Percentiles rank a stretch among this genome's conserved stretches.
phyloP scores from a whole-genome alignment of 2,113 vertebrate genomes.

The Rutilus rutilus region DNA sequence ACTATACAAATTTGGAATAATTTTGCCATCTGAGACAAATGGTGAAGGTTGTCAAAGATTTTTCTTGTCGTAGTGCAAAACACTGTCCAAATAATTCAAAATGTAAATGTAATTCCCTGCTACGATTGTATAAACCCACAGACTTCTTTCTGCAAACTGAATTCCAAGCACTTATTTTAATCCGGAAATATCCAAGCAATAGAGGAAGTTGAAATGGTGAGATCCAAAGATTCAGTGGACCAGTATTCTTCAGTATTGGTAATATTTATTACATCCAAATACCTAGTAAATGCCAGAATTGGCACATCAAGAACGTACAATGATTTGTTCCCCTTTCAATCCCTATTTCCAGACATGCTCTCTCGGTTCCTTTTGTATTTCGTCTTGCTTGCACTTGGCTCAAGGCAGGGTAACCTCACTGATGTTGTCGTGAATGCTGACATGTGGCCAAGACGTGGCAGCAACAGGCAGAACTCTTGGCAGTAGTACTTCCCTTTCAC shows the following conservation, averaged over 20 bases:
- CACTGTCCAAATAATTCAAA: background rate
- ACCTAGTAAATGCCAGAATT: background rate
- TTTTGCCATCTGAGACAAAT: background rate
- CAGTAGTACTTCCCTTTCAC: slow-evolving; percentile 39
- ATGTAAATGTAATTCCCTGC: too few relatives aligned
- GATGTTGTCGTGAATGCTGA: slow-evolving; percentile 44
- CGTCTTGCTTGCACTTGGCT: slow-evolving; percentile 21
- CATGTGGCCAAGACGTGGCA: slow-evolving; percentile 39
- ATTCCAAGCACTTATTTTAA: background rate
- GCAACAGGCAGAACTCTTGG: slow-evolving; percentile 42
- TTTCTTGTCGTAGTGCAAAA: background rate
- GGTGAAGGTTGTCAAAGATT: background rate
- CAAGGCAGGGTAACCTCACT: slow-evolving; percentile 40
- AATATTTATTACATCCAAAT: background rate
- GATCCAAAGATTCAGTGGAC: background rate
- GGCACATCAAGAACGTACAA: background rate
- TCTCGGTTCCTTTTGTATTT: slow-evolving; percentile 29
- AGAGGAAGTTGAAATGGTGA: background rate
- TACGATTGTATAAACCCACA: background rate
- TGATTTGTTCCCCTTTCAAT: slow-evolving; percentile 16
- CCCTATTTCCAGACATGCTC: slow-evolving; percentile 19
- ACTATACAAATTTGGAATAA: background rate
- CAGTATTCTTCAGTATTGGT: background rate
- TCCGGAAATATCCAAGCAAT: background rate
- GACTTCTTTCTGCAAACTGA: background rate